A percentile compares a stretch with the other conserved stretches of the same genome.
Evolutionary conservation across 2,888 invertebrate species (phyloP).

Genomic region (Cyaniris semiargus): DNA sequence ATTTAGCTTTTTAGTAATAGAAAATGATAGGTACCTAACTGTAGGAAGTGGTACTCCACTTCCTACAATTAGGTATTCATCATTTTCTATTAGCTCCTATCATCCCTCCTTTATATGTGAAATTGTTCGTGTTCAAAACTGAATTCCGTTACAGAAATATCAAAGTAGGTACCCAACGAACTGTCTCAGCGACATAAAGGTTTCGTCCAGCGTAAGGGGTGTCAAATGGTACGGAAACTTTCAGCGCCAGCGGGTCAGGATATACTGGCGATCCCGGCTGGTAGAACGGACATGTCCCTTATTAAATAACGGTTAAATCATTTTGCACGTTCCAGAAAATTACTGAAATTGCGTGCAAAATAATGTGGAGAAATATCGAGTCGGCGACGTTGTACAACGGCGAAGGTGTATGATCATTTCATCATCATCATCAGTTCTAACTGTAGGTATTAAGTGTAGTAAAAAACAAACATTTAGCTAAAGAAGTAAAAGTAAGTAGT

Average conservation of each 20-base stretch:
- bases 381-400: neutral
- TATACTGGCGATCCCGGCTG: neutral
- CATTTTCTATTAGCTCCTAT: neutral
- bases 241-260: neutral
- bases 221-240: neutral
- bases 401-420: neutral
- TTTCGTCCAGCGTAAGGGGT: neutral
- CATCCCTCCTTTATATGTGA: neutral
- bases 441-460: neutral
- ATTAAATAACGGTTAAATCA: constrained; percentile 12
- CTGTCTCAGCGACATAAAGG: neutral
- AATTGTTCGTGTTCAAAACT: constrained; percentile 1
- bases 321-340: constrained; percentile 32
- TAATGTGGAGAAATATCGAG: neutral
- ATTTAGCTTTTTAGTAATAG: too few relatives aligned
- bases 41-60: too few relatives aligned
- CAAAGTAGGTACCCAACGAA: neutral
- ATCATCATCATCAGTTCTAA: neutral
- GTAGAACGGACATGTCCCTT: constrained; percentile 17
- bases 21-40: too few relatives aligned
- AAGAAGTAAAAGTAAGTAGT: too few relatives aligned
- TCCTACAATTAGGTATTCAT: too few relatives aligned
- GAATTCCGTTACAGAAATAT: constrained; percentile 5
- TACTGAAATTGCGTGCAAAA: constrained; percentile 27
- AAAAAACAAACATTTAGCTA: too few relatives aligned